A percentile compares a stretch with the other conserved stretches of the same genome.
These are phyloP conservation scores for Mesaphorura yosii DNA, from an alignment of 1,140 invertebrate genomes.

Conservation along the genomic window DNA sequence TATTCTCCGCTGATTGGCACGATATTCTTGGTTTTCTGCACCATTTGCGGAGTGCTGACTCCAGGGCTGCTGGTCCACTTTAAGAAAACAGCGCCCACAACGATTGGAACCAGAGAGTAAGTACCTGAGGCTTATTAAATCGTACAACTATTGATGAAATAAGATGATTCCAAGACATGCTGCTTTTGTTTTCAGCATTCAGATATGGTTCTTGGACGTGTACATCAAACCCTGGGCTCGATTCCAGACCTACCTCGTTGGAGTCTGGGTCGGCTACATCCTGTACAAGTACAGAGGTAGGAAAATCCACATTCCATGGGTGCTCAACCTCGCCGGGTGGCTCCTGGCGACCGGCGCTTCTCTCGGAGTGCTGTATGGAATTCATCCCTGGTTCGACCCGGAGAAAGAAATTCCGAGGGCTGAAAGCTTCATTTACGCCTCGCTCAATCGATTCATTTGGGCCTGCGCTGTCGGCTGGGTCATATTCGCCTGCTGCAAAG, in stretches of 20 bases:
- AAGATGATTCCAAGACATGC: not conserved
- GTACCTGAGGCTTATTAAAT: too few species aligned
- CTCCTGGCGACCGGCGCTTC: conserved; percentile 1
- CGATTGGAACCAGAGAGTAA: conserved; percentile 20
- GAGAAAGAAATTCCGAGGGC: conserved; percentile 23
- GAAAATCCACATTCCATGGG: conserved; percentile 18
- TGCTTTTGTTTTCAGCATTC: not conserved
- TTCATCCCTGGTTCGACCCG: conserved; percentile 19
- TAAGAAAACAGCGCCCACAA: conserved; percentile 17
- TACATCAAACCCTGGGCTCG: conserved; percentile 25
- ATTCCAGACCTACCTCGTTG: conserved; percentile 29
- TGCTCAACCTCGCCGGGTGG: conserved; percentile 17
- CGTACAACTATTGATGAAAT: too few species aligned
- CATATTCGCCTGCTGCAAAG: conserved; percentile 51
- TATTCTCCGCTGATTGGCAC: conserved; percentile 20
- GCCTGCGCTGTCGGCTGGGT: conserved; percentile 51
- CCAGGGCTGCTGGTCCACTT: conserved; percentile 14
- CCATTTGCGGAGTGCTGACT: conserved; percentile 10
- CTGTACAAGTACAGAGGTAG: conserved; percentile 18
- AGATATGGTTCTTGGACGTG: conserved; percentile 12
- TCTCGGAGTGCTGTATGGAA: conserved; percentile 13
- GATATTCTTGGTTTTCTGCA: conserved; percentile 12
- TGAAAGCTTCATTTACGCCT: conserved; percentile 47
- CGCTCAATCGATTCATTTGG: conserved; percentile 49
- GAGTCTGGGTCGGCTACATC: conserved; percentile 30